A percentile compares a stretch with the other conserved stretches of the same genome.
Conservation (phyloP, 2,797 vertebrate genomes). For the Pygocentrus nattereri region DNA sequence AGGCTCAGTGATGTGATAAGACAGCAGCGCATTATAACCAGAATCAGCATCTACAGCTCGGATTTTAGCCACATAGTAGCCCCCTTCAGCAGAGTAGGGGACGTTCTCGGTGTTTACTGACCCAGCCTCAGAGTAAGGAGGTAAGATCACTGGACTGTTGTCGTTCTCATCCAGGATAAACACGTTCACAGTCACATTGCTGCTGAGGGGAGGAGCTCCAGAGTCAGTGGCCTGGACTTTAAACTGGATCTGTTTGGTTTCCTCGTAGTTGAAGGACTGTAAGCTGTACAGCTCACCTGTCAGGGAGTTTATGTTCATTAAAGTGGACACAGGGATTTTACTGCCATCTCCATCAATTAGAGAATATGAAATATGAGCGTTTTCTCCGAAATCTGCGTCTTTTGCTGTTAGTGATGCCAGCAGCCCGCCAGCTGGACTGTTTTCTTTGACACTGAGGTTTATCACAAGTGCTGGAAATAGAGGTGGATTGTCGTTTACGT, state of each 20-base stretch:
- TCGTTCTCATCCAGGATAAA: too few relatives aligned
- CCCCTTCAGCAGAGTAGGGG: too few relatives aligned
- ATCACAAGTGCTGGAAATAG: conserved; percentile 79
- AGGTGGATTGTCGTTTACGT: conserved; percentile 88
- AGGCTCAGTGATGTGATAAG: too few relatives aligned
- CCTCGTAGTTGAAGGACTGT: conserved; percentile 58
- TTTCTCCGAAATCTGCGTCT: conserved; percentile 80
- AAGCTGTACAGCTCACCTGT: conserved; percentile 68
- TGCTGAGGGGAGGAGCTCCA: conserved; percentile 36
- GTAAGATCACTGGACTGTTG: too few relatives aligned
- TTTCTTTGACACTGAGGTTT: conserved; percentile 85
- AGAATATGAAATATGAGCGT: conserved; percentile 81
- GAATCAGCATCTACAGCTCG: too few relatives aligned
- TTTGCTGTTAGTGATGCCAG: conserved; percentile 76
- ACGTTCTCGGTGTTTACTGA: too few relatives aligned
- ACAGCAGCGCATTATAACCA: too few relatives aligned
- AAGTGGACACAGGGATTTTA: conserved; percentile 76
- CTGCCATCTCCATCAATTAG: conserved; percentile 68
- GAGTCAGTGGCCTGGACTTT: conserved; percentile 52
- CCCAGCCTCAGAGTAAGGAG: too few relatives aligned
- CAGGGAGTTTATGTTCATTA: conserved; percentile 69
- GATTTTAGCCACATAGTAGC: too few relatives aligned
- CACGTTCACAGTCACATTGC: too few relatives aligned
- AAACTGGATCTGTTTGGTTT: conserved; percentile 54
- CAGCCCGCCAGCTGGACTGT: conserved; percentile 75